Conservation (phyloP, 2,797 vertebrate genomes). For the Antrozous pallidus region DNA sequence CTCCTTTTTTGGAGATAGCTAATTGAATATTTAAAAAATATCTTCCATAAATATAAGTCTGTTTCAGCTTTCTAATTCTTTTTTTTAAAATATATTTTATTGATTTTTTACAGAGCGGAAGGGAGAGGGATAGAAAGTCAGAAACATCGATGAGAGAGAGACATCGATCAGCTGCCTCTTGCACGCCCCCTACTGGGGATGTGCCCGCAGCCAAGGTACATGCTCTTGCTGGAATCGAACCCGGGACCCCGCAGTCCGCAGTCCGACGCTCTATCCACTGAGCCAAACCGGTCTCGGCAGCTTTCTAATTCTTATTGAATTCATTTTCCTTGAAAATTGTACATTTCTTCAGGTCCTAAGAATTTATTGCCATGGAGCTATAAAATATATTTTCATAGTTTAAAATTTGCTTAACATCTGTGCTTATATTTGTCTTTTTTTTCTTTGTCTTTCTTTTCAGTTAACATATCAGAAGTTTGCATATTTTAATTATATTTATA, state of each 20-base stretch:
- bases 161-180: too few relatives aligned
- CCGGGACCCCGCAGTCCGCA: too few relatives aligned
- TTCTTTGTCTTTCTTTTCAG: background rate
- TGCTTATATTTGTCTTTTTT: background rate
- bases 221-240: too few relatives aligned
- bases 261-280: too few relatives aligned
- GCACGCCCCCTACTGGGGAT: too few relatives aligned
- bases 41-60: background rate
- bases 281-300: too few relatives aligned
- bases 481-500: conserved; percentile 2
- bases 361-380: background rate
- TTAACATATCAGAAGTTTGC: background rate
- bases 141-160: too few relatives aligned
- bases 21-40: background rate
- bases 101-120: too few relatives aligned
- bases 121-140: too few relatives aligned
- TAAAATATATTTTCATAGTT: conserved; percentile 27
- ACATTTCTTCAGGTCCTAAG: background rate
- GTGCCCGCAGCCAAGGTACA: too few relatives aligned
- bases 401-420: background rate
- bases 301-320: background rate
- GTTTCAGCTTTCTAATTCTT: background rate
- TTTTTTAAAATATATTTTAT: too few relatives aligned
- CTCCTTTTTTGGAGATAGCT: background rate
- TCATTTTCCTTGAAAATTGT: background rate